These are phyloP conservation scores for Agonopterix subpropinquella DNA, from an alignment of 2,888 invertebrate species.

Conservation along the genomic window DNA sequence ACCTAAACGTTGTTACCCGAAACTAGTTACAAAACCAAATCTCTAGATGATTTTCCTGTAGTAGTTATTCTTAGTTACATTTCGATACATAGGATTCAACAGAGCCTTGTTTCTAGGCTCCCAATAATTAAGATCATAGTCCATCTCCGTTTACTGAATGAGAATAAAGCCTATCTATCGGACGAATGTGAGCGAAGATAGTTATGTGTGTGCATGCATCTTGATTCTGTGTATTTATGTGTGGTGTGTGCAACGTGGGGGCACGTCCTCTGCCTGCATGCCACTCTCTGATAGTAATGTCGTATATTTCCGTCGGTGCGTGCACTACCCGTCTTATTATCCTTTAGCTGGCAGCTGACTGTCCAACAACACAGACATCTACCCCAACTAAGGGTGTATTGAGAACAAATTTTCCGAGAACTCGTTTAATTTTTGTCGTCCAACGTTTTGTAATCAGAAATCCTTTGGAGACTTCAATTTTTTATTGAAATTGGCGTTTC, in stretches of 20 bases:
- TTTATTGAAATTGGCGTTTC: slow-evolving; percentile 63
- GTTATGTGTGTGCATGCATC: slow-evolving; percentile 39
- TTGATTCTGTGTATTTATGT: slow-evolving; percentile 52
- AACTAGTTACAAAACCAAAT: too few relatives aligned
- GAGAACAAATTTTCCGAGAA: slow-evolving; percentile 21
- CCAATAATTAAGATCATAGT: slow-evolving; percentile 76
- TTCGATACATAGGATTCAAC: not conserved
- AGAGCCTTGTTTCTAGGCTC: slow-evolving; percentile 44
- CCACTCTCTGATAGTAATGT: slow-evolving; percentile 55
- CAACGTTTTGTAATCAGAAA: slow-evolving; percentile 55
- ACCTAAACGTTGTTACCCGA: too few relatives aligned
- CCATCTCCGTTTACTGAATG: slow-evolving; percentile 76
- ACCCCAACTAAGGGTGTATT: slow-evolving; percentile 7
- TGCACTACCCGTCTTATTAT: slow-evolving; percentile 49
- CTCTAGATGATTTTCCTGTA: too few relatives aligned
- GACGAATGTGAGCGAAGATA: slow-evolving; percentile 36
- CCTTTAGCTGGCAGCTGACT: slow-evolving; percentile 15
- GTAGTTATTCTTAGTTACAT: too few relatives aligned
- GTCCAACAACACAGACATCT: not conserved
- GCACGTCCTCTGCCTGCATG: slow-evolving; percentile 47
- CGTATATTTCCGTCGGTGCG: slow-evolving; percentile 57
- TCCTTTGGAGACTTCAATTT: slow-evolving; percentile 58
- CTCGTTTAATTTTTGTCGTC: slow-evolving; percentile 30
- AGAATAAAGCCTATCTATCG: slow-evolving; percentile 63
- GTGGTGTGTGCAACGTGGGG: slow-evolving; percentile 28